Base-by-base conservation (phyloP, 92 coral and sea anemone species). In the Metridium senile region DNA sequence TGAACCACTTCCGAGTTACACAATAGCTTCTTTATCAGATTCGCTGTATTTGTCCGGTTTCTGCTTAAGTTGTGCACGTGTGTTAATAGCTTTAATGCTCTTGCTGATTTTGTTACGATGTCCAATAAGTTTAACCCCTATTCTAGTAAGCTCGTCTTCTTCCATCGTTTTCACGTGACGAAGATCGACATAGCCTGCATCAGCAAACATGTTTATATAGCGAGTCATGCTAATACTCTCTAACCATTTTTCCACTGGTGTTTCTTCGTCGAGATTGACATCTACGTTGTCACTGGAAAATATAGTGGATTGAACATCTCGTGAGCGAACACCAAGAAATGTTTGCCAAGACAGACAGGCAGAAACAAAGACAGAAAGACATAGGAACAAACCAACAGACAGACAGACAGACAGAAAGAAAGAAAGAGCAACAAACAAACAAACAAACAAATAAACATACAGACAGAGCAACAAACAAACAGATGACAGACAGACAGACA, bases 21-120 rank as follows among this genome's bases (percentile, higher is more conserved):
- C 61, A 20, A 54, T 16, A 20, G 23, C 23, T 20, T 54, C 61
- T 21, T 54, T 10, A 4, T 54, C 61, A 16, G 61, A 54, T 39
- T 39, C 49, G 13, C 49, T 39, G 13, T 4, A 39, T 6, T 6
- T 39, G 49, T 39, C 49, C 49, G 6, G 8, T 39, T 39, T 39
- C 13, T 39, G 49, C 13, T 6, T 6, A 4, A 39, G 49, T 72
- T 84, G 87, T 9, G 68, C n/a, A n/a, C n/a, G n/a, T n/a, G n/a
- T 79, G 20, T 74, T 91, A 84, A 92, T 72, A 23, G 92, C 90
- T 43, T 74, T 95, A 63, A 95, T 89, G 39, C 97, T 93, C 81
- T 95, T 95, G 17, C 79, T 78, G 31, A 95, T 92, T 83, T 95
- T 95, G 73, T 95, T 92, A 0, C 99, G 89, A 57, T 95, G 99